A percentile compares a stretch with the other conserved stretches of the same genome.
Evolutionary conservation across 2,888 invertebrate genomes (phyloP).

Genomic region (Sialis lutaria): DNA sequence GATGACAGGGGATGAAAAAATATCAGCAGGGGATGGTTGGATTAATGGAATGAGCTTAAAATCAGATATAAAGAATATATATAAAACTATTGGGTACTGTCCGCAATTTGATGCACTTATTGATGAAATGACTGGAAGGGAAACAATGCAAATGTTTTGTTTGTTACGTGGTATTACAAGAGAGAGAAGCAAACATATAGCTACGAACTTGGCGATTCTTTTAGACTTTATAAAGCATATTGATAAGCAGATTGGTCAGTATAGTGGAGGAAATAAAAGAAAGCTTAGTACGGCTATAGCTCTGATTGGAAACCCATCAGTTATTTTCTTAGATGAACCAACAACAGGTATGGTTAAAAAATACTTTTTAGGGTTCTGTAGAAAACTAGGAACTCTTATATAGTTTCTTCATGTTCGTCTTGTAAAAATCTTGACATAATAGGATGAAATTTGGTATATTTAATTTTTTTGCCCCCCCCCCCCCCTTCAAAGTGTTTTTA

Average conservation of each 20-base stretch:
- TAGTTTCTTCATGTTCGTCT: too few species aligned
- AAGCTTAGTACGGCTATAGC: slow-evolving; percentile 57
- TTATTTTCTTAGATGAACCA: slow-evolving; percentile 53
- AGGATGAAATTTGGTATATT: background rate
- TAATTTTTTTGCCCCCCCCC: too few species aligned
- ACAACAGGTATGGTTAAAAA: slow-evolving; percentile 29
- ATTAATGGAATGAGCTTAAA: slow-evolving; percentile 23
- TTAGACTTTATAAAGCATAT: slow-evolving; percentile 43
- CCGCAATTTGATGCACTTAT: slow-evolving; percentile 38
- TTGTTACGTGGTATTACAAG: slow-evolving; percentile 41
- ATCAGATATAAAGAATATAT: slow-evolving; percentile 34
- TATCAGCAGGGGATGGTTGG: slow-evolving; percentile 53
- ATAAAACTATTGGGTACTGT: slow-evolving; percentile 40
- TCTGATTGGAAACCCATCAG: slow-evolving; percentile 46
- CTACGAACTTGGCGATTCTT: slow-evolving; percentile 29
- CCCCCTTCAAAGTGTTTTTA: too few species aligned
- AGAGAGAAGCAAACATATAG: slow-evolving; percentile 20
- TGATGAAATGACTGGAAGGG: slow-evolving; percentile 41
- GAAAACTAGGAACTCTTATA: background rate
- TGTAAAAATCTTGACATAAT: too few species aligned
- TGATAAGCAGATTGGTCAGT: slow-evolving; percentile 38
- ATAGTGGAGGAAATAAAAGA: slow-evolving; percentile 58
- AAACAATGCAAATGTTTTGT: slow-evolving; percentile 46
- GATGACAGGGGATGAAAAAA: slow-evolving; percentile 66
- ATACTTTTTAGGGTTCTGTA: background rate